A percentile compares a stretch with the other conserved stretches of the same genome.
These are phyloP conservation scores for Phylloscopus trochilus DNA, from an alignment of 2,113 vertebrate genomes.

Conservation along the genomic window DNA sequence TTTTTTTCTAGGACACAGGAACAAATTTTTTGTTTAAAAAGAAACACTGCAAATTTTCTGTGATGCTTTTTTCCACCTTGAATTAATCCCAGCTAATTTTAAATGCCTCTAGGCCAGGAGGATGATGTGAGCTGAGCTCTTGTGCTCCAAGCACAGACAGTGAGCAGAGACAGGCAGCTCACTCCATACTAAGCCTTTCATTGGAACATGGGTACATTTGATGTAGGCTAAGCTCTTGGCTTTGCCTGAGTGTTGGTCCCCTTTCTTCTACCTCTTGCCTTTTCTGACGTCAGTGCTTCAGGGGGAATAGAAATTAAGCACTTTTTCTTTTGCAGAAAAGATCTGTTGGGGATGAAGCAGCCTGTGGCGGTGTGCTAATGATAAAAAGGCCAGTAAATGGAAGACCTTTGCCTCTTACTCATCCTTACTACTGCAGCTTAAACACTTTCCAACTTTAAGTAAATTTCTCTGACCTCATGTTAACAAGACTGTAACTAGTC, in stretches of 20 bases:
- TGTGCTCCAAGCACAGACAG: not conserved
- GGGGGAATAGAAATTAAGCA: fast-evolving
- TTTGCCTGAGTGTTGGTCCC: not conserved
- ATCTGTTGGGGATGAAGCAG: not conserved
- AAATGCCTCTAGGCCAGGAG: not conserved
- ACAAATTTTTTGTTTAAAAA: not conserved
- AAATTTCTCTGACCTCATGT: not conserved
- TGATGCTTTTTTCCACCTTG: not conserved
- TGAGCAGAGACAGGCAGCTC: not conserved
- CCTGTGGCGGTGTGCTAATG: not conserved
- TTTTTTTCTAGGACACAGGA: not conserved
- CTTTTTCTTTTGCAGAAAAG: not conserved
- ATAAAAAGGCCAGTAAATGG: not conserved
- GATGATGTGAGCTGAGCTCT: not conserved
- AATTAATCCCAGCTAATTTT: not conserved
- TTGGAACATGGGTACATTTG: fast-evolving
- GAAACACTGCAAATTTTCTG: not conserved
- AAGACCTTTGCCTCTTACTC: not conserved
- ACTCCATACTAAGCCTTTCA: not conserved
- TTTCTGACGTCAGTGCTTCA: not conserved
- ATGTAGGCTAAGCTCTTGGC: not conserved
- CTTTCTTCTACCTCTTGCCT: not conserved
- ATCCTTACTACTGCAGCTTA: not conserved
- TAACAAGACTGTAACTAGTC: not conserved
- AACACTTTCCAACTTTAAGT: not conserved